A percentile compares a stretch with the other conserved stretches of the same genome.
phyloP scores from a whole-genome alignment of 2,113 vertebrate genomes.

The Ciconia maguari region DNA sequence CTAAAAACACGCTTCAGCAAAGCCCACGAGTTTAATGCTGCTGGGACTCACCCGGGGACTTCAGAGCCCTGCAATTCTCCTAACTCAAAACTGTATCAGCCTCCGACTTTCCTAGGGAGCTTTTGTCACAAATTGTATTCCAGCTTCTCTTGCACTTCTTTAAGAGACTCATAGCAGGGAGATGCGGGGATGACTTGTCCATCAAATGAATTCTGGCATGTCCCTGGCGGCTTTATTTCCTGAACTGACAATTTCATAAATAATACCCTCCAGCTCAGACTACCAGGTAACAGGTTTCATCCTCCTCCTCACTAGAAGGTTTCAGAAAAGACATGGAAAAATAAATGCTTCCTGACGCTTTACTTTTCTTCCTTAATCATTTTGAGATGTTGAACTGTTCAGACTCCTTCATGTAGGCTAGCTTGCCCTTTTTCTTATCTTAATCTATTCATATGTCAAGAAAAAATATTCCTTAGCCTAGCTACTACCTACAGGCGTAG shows the following conservation, averaged over 20 bases:
- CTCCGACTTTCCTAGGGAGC: background rate
- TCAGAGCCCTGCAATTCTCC: background rate
- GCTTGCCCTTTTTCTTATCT: background rate
- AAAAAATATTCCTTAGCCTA: background rate
- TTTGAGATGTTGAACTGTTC: background rate
- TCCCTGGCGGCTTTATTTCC: background rate
- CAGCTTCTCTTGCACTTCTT: background rate
- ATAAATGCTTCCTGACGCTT: background rate
- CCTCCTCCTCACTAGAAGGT: background rate
- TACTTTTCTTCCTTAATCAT: background rate
- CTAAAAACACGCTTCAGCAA: background rate
- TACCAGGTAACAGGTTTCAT: background rate
- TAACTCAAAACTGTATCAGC: background rate
- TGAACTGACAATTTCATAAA: constrained; percentile 12
- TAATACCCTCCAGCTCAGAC: background rate
- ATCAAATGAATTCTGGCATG: background rate
- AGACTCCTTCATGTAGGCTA: background rate
- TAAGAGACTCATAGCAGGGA: background rate
- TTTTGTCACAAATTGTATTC: background rate
- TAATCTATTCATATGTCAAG: background rate
- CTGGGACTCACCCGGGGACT: background rate
- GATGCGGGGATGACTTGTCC: background rate
- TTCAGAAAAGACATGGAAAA: constrained; percentile 7
- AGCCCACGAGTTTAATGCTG: background rate
- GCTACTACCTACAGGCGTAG: background rate